Evolutionary conservation across 2,888 invertebrate species (phyloP), one percentile per base, ranked within the genome.

Genomic region (Geotrupes spiniger): DNA sequence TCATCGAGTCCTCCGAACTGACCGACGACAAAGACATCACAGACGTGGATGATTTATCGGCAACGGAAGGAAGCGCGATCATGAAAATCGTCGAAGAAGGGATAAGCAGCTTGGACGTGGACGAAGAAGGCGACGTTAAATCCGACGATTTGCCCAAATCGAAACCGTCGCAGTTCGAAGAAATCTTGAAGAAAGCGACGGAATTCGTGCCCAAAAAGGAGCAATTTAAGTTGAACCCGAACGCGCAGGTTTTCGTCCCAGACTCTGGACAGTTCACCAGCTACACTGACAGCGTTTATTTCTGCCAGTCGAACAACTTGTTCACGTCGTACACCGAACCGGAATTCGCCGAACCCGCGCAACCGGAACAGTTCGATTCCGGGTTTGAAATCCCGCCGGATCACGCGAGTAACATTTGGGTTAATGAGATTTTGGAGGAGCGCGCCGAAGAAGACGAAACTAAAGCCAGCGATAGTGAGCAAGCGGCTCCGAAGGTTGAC

Each of bases 171-270:
- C 58, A 64, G 48, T 62, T 68, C 45, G 72, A 71, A 54, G 65
- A 66, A 39, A 68, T 68, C 26, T 55, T 71, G 2, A 63, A 62
- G 17, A 63, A 57, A 29, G 67, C 63, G 2, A 61, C 63, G 1
- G 71, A 72, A 57, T 69, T 69, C 49, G 56, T 70, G 10, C 68
- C 69, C 9, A 69, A 66, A 3, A 50, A 49, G 11, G 64, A 66
- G 50, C 42, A 51, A 15, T 66, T 68, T n/a, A 63, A 64, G 28
- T 52, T 73, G 39, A 73, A 73, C 61, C 73, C 69, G 1, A 64
- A 73, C 42, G 73, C 73, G 1, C 66, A 69, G 31, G 70, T 71
- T 59, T 73, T 73, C 51, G 59, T 73, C 36, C 73, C 73, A 1
- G 50, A 50, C 31, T 42, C 50, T 4, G 40, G 36, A 17, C 48